Evolutionary conservation across 1,140 invertebrate genomes (phyloP).

Genomic region (Scaptomyza pallida): DNA sequence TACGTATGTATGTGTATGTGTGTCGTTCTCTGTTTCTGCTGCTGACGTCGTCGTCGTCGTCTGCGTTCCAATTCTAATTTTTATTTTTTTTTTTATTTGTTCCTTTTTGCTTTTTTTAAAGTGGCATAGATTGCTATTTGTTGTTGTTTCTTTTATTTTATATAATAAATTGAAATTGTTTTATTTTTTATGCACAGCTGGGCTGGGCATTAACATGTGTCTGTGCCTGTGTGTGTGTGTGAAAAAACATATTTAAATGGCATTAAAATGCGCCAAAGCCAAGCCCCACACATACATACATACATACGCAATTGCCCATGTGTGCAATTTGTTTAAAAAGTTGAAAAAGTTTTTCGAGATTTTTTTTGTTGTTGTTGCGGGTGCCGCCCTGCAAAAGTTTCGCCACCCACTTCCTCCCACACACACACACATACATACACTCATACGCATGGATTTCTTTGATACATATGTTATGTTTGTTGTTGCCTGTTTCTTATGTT

Average conservation of each 20-base stretch:
- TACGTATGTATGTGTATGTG: slow-evolving; percentile 14
- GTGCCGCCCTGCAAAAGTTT: no score
- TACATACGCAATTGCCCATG: neutral
- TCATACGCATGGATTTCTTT: slow-evolving; percentile 6
- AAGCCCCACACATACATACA: slow-evolving; percentile 20
- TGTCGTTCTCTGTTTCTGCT: slow-evolving; percentile 32
- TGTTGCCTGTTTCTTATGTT: neutral
- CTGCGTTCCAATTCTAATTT: slow-evolving; percentile 56
- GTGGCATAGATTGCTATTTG: slow-evolving; percentile 53
- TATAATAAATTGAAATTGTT: slow-evolving; percentile 52
- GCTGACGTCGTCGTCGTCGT: slow-evolving; percentile 40
- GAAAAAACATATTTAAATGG: slow-evolving; percentile 28
- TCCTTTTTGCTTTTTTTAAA: slow-evolving; percentile 46
- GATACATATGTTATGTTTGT: neutral
- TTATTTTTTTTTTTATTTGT: slow-evolving; percentile 37
- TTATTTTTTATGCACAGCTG: slow-evolving; percentile 51
- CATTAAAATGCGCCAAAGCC: slow-evolving; percentile 39
- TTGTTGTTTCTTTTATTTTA: slow-evolving; percentile 30
- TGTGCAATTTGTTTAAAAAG: no score
- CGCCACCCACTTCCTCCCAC: no score
- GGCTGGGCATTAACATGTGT: slow-evolving; percentile 1
- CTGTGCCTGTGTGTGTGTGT: neutral
- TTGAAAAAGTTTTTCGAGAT: no score
- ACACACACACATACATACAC: neutral
- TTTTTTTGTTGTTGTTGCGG: no score